Evolutionary conservation across 1,140 invertebrate genomes (phyloP).

Genomic region (Cotesia vestalis): DNA sequence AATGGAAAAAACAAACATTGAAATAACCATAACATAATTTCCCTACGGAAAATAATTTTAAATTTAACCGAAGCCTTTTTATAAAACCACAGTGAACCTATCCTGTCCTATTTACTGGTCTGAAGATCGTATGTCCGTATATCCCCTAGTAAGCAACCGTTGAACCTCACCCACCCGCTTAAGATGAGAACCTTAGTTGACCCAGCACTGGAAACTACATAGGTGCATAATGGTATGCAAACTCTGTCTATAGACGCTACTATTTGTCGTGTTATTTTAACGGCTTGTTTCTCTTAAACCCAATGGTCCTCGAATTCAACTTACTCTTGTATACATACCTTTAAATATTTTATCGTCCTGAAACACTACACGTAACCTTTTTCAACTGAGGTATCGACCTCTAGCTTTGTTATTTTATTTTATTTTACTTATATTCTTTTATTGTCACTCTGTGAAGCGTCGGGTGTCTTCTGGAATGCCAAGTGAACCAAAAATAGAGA

Average conservation of each 20-base stretch:
- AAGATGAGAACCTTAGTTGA: constrained; percentile 36
- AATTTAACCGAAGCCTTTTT: too few species aligned
- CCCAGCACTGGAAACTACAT: constrained; percentile 42
- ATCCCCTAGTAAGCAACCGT: background rate
- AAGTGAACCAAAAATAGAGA: background rate
- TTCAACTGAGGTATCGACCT: too few species aligned
- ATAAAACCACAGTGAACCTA: background rate
- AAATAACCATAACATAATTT: too few species aligned
- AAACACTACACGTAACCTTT: background rate
- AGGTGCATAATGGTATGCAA: constrained; percentile 37
- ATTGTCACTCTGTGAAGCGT: too few species aligned
- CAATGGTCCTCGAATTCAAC: constrained; percentile 10
- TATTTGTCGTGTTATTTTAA: constrained; percentile 18
- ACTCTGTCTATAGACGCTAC: constrained; percentile 35
- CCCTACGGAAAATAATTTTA: too few species aligned
- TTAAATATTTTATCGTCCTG: constrained; percentile 11
- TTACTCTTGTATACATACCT: constrained; percentile 11
- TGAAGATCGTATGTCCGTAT: constrained; percentile 12
- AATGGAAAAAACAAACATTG: background rate
- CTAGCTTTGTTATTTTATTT: too few species aligned
- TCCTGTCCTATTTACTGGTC: constrained; percentile 4
- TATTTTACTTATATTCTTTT: too few species aligned
- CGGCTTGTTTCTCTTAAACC: constrained; percentile 18
- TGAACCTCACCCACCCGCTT: constrained; percentile 9
- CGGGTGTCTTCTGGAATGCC: constrained; percentile 2